Conservation (phyloP, 2,888 invertebrate species). For the Pediacus dermestoides region DNA sequence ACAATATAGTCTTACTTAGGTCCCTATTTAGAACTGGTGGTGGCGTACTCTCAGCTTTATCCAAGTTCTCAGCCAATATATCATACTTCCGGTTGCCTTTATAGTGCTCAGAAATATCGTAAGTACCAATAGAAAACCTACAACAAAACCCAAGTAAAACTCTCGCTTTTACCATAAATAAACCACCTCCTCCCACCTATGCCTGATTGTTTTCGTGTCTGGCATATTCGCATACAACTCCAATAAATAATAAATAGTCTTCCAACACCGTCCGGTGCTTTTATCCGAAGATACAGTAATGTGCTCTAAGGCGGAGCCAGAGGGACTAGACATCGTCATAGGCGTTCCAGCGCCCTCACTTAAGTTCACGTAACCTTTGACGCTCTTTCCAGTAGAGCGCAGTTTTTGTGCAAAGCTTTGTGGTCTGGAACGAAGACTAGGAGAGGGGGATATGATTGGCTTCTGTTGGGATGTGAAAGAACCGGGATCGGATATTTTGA, state of each 20-base stretch:
- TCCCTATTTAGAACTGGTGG: slow-evolving; percentile 46
- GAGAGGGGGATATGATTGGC: slow-evolving; percentile 54
- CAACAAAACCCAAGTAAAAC: slow-evolving; percentile 7
- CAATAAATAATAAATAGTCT: slow-evolving; percentile 86
- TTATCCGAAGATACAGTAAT: slow-evolving; percentile 54
- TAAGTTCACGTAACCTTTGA: slow-evolving; percentile 79
- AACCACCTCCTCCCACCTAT: slow-evolving; percentile 50
- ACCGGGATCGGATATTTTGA: slow-evolving; percentile 47
- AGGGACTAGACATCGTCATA: slow-evolving; percentile 61
- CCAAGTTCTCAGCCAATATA: slow-evolving; percentile 55
- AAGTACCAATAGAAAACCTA: slow-evolving; percentile 63
- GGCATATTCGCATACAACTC: slow-evolving; percentile 93
- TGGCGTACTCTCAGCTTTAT: slow-evolving; percentile 52
- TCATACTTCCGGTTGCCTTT: slow-evolving; percentile 60
- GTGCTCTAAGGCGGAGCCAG: slow-evolving; percentile 56
- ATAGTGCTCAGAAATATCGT: slow-evolving; percentile 66
- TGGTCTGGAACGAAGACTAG: slow-evolving; percentile 62
- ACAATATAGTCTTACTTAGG: slow-evolving; percentile 43
- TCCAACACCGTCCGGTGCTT: slow-evolving; percentile 74
- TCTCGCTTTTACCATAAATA: slow-evolving; percentile 10
- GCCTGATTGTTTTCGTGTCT: slow-evolving; percentile 87
- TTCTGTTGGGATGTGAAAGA: slow-evolving; percentile 43
- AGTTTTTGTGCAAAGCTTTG: slow-evolving; percentile 87
- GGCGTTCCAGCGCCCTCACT: slow-evolving; percentile 73
- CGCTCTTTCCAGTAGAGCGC: slow-evolving; percentile 78